Evolutionary conservation across 2,113 vertebrate species (phyloP).

Genomic region (Phylloscopus trochiloides): DNA sequence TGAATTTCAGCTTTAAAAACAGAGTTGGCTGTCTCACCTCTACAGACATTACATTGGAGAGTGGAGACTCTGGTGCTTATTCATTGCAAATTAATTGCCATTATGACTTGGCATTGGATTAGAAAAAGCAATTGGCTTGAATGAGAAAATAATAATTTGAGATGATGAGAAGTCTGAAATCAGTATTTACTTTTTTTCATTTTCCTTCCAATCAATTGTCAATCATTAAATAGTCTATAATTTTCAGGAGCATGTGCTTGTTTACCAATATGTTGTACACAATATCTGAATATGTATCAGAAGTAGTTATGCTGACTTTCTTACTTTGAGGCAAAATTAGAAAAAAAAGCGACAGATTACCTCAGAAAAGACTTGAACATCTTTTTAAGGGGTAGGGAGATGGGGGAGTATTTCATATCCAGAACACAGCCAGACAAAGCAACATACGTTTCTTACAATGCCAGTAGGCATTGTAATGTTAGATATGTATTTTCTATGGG

Average conservation of each 20-base stretch:
- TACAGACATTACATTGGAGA: not conserved
- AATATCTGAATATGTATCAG: not conserved
- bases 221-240: not conserved
- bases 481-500: not conserved
- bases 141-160: not conserved
- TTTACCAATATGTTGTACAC: not conserved
- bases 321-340: not conserved
- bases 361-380: not conserved
- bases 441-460: not conserved
- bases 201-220: not conserved
- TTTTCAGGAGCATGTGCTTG: not conserved
- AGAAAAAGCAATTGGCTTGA: not conserved
- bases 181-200: fast-evolving
- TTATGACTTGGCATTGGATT: not conserved
- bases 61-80: not conserved
- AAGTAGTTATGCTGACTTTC: not conserved
- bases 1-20: not conserved
- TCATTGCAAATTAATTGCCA: not conserved
- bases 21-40: not conserved
- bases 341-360: not conserved
- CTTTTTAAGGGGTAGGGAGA: fast-evolving
- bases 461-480: not conserved
- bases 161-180: not conserved
- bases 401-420: not conserved
- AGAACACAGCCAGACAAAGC: not conserved